Evolutionary conservation across 37 sponge, comb jelly and placozoan species (phyloP), one percentile per base, ranked within the genome.

Genomic region (Beroe forskalii): DNA sequence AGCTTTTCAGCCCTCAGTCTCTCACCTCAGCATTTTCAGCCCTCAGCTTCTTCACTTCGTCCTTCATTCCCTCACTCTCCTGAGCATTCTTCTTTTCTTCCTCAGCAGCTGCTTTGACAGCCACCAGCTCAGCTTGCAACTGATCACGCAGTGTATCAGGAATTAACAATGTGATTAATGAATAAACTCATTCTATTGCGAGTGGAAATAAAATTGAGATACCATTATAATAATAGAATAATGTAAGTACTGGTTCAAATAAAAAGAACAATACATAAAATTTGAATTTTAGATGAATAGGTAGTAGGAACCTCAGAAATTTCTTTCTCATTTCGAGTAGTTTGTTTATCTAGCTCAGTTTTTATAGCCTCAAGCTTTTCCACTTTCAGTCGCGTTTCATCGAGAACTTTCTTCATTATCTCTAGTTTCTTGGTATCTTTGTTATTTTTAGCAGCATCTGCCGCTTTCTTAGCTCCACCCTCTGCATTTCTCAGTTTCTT

Each of bases 1-100:
- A n/a, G n/a, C n/a, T n/a, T n/a, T n/a, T n/a, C n/a, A n/a, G n/a
- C n/a, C n/a, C n/a, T n/a, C n/a, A n/a, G n/a, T 8, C 2, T 30
- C 62, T 55, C 48, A 91, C 67, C 67, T 91, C 62, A n/a, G 64
- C 91, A 40, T 91, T 91, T 40, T 91, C 91, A 32, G 72, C 35
- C 28, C 60, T 86, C 3, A 91, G 23, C 1, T 86, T 37, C 37
- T 37, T 67, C 60, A 67, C 24, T 24, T 91, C 69, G 1, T 6
- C 41, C 62, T 76, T 37, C 91, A 69, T 69, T n/a, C 67, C 67
- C 40, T 75, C 67, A 91, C 69, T 64, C 42, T 91, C 75, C 76
- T 4, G 23, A 8, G 67, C 90, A 32, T 25, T 35, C 27, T 42
- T 80, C 86, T 80, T 37, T n/a, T 37, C 86, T 37, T 80, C 86